Evolutionary conservation across 2,888 invertebrate species (phyloP), one percentile per base, ranked within the genome.

Genomic region (Latrodectus elegans): DNA sequence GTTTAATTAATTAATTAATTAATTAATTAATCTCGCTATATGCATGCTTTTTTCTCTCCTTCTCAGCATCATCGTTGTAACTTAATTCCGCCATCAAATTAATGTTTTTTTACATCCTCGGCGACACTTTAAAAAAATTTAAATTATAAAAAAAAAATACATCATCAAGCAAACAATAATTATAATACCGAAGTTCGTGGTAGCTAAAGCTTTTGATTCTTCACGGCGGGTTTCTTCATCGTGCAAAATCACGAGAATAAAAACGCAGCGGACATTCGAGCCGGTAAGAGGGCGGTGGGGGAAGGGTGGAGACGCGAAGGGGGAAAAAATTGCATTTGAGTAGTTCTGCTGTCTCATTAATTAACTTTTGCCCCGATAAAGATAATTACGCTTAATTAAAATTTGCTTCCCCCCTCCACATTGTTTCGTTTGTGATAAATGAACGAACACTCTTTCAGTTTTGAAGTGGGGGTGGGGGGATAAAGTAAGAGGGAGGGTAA

Each of bases 1-100:
- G 86, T 71, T 86, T 86, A 86, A 86, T 86, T 86, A 86, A 86
- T 86, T 86, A 86, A 86, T 86, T 86, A 86, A 86, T 86, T 86
- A 86, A 86, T 86, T 86, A 86, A 86, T 86, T 86, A 86, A 86
- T 65, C 86, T 81, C 81, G 85, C 64, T 71, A 86, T 71, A 80
- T 81, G 76, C 86, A 60, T 52, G 71, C 53, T 80, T 76, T 76
- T 76, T 76, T 76, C 60, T 68, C 67, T 70, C 70, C 72, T 38
- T 73, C 60, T 79, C 80, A 81, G 81, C 76, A 81, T 75, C 86
- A 81, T 81, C 86, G 76, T 81, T 86, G 86, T 86, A 86, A 86
- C 86, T 86, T 86, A 86, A 86, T 86, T 86, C 86, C 86, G 76
- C 86, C 86, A 86, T 86, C 67, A 86, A 86, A 86, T 86, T 86